Evolutionary conservation across 2,113 vertebrate genomes (phyloP).

Genomic region (Poecilia latipinna): DNA sequence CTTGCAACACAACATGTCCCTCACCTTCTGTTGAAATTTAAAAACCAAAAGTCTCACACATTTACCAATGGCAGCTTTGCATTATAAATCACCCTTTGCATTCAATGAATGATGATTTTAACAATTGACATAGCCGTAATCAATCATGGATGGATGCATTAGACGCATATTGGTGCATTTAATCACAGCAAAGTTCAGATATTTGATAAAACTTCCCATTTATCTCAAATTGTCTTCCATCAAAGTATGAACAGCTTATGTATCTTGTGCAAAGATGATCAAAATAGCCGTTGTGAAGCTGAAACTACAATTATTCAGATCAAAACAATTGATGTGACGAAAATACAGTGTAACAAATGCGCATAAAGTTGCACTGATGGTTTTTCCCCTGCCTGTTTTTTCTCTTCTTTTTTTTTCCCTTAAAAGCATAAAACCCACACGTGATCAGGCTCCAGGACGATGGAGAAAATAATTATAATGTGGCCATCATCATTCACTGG

Average conservation of each 20-base stretch:
- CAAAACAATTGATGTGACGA: slow-evolving; percentile 38
- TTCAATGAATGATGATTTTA: no score
- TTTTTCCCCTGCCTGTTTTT: slow-evolving; percentile 28
- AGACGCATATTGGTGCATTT: not conserved
- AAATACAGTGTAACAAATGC: slow-evolving; percentile 24
- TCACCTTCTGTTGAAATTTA: no score
- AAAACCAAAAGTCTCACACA: no score
- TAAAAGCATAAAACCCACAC: not conserved
- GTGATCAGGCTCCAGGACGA: slow-evolving; percentile 25
- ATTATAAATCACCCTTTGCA: no score
- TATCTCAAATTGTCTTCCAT: not conserved
- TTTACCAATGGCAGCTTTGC: no score
- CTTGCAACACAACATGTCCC: no score
- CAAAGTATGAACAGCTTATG: not conserved
- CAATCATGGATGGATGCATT: not conserved
- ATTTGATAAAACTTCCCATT: not conserved
- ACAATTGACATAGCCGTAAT: no score
- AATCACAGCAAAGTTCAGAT: not conserved
- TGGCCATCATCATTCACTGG: slow-evolving; percentile 5
- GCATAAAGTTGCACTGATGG: slow-evolving; percentile 53
- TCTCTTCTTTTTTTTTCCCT: slow-evolving; percentile 15
- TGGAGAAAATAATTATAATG: not conserved
- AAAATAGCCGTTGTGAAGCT: not conserved
- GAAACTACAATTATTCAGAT: slow-evolving; percentile 2
- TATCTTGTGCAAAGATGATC: not conserved